phyloP scores from a whole-genome alignment of 2,113 vertebrate genomes.

The Marmota flaviventris region DNA sequence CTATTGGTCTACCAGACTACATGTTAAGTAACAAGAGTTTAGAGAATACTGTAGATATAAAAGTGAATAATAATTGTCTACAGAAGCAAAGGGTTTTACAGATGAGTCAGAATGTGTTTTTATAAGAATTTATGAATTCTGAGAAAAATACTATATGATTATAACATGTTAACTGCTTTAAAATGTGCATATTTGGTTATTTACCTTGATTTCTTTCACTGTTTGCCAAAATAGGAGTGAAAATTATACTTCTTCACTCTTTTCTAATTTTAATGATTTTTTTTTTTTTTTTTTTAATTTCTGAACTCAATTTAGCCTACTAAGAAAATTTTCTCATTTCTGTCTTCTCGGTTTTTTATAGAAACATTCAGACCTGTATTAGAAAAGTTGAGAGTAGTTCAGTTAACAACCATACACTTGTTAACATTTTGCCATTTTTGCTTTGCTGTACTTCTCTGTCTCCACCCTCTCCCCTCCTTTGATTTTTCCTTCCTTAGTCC shows the following conservation, averaged over 20 bases:
- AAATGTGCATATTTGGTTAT: neutral
- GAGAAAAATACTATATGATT: too few species aligned
- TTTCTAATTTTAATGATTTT: neutral
- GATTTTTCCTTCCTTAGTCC: too few species aligned
- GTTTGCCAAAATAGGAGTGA: neutral
- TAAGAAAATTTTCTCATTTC: conserved; percentile 1
- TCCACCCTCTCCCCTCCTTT: neutral
- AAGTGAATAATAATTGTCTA: too few species aligned
- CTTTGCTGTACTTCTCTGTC: neutral
- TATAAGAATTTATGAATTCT: too few species aligned
- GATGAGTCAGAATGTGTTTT: too few species aligned
- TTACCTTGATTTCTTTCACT: neutral
- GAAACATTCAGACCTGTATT: neutral
- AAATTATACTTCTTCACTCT: neutral
- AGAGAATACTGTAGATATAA: too few species aligned
- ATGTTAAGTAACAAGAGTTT: too few species aligned
- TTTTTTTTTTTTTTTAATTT: too few species aligned
- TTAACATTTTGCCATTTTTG: neutral
- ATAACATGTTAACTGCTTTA: too few species aligned
- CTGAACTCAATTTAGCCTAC: neutral
- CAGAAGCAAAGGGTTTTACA: too few species aligned
- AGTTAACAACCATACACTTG: neutral
- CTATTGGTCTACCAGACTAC: too few species aligned
- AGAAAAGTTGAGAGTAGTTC: neutral
- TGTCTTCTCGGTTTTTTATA: neutral